These are phyloP conservation scores for Ispidina lecontei DNA, from an alignment of 2,797 vertebrate genomes.

Conservation along the genomic window DNA sequence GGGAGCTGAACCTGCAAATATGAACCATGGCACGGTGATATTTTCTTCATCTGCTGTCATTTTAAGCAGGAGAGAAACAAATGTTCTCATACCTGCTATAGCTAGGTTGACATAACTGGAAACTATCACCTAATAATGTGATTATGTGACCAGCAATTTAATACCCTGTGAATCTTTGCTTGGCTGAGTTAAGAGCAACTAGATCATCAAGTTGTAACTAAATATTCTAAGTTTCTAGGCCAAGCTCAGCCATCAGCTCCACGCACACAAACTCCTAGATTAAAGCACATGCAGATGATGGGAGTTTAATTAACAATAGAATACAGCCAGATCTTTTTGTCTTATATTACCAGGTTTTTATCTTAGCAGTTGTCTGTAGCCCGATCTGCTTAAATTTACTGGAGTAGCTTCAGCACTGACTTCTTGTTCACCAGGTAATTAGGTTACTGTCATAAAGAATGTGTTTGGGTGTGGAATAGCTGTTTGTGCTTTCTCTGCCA, in stretches of 20 bases:
- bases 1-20: background rate
- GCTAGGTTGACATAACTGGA: background rate
- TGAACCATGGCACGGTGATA: background rate
- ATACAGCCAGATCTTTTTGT: background rate
- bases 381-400: background rate
- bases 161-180: constrained; percentile 7
- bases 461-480: background rate
- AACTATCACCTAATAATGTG: background rate
- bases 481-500: background rate
- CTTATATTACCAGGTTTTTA: background rate
- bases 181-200: background rate
- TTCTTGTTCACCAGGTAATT: background rate
- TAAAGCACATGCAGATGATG: background rate
- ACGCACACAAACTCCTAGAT: background rate
- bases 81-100: background rate
- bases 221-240: background rate
- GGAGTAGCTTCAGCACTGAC: background rate
- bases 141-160: constrained; percentile 13
- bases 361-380: background rate
- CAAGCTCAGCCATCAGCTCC: background rate
- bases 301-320: background rate
- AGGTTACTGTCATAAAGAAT: background rate
- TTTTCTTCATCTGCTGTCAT: background rate
- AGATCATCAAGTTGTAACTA: background rate
- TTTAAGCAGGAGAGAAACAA: background rate